phyloP scores from a whole-genome alignment of 2,797 vertebrate species.

The Phrynocephalus guinanensis region DNA sequence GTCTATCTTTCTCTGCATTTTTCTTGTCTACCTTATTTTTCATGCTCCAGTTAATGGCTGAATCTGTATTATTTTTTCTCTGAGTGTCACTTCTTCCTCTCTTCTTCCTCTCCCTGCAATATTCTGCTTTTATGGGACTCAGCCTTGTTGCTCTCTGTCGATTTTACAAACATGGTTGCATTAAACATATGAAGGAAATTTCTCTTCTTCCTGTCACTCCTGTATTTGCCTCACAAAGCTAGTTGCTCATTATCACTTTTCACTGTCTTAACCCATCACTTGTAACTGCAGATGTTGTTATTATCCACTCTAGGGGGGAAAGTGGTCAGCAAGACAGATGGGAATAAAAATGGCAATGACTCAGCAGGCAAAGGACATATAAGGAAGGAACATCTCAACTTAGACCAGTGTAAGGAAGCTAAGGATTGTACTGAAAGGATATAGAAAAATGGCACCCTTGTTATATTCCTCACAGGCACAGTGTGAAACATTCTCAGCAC shows the following conservation, averaged over 20 bases:
- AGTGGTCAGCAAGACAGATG: slow-evolving; percentile 63
- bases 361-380: slow-evolving; percentile 27
- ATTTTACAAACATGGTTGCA: slow-evolving; percentile 51
- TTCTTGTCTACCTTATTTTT: slow-evolving; percentile 42
- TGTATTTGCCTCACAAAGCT: slow-evolving; percentile 54
- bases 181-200: slow-evolving; percentile 59
- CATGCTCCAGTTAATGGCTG: slow-evolving; percentile 58
- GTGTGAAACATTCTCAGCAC: slow-evolving; percentile 58
- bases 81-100: slow-evolving; percentile 17
- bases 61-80: slow-evolving; percentile 43
- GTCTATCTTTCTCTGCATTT: slow-evolving; percentile 40
- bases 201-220: slow-evolving; percentile 66
- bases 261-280: slow-evolving; percentile 68
- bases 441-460: slow-evolving; percentile 35
- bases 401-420: neutral
- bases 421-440: slow-evolving; percentile 5
- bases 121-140: slow-evolving; percentile 47
- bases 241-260: slow-evolving; percentile 64
- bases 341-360: slow-evolving; percentile 62
- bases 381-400: slow-evolving; percentile 26
- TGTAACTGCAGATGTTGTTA: slow-evolving; percentile 64
- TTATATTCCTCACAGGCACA: slow-evolving; percentile 36
- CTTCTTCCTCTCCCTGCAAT: slow-evolving; percentile 14
- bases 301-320: slow-evolving; percentile 58
- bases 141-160: slow-evolving; percentile 63